phyloP scores from a whole-genome alignment of 2,888 invertebrate species.

The Sesia bembeciformis region DNA sequence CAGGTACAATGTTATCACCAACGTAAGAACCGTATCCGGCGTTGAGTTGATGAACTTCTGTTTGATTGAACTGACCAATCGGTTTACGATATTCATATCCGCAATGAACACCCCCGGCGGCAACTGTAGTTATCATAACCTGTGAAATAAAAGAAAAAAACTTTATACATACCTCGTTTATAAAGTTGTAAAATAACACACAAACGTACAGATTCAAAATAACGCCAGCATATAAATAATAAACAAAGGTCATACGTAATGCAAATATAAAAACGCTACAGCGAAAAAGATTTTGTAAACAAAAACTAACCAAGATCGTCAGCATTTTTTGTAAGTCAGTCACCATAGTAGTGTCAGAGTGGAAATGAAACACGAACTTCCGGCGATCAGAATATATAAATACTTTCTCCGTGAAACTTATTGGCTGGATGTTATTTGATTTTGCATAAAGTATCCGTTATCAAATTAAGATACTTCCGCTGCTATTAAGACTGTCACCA shows the following conservation, averaged over 20 bases:
- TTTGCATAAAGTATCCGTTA: slow-evolving; percentile 32
- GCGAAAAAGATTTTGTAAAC: background rate
- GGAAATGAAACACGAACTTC: slow-evolving; percentile 23
- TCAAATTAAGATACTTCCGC: too few relatives aligned
- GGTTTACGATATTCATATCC: slow-evolving; percentile 1
- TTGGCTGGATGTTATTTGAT: slow-evolving; percentile 27
- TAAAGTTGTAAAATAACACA: too few relatives aligned
- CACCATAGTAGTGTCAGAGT: slow-evolving; percentile 14
- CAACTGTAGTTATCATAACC: background rate
- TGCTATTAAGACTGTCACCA: too few relatives aligned
- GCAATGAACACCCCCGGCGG: background rate
- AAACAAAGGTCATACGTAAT: too few relatives aligned
- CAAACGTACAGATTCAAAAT: too few relatives aligned
- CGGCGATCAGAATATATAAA: slow-evolving; percentile 40
- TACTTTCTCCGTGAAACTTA: slow-evolving; percentile 37
- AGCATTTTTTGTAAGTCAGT: slow-evolving; percentile 22
- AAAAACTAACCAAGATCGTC: slow-evolving; percentile 28
- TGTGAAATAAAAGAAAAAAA: background rate
- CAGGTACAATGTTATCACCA: too few relatives aligned
- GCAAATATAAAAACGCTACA: too few relatives aligned
- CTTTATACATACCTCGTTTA: background rate
- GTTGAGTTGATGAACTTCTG: too few relatives aligned
- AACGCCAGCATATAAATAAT: too few relatives aligned
- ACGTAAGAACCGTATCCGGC: too few relatives aligned
- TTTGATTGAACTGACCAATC: too few relatives aligned